Evolutionary conservation across 2,113 vertebrate species (phyloP).

Genomic region (Thalassarche chlororhynchos): DNA sequence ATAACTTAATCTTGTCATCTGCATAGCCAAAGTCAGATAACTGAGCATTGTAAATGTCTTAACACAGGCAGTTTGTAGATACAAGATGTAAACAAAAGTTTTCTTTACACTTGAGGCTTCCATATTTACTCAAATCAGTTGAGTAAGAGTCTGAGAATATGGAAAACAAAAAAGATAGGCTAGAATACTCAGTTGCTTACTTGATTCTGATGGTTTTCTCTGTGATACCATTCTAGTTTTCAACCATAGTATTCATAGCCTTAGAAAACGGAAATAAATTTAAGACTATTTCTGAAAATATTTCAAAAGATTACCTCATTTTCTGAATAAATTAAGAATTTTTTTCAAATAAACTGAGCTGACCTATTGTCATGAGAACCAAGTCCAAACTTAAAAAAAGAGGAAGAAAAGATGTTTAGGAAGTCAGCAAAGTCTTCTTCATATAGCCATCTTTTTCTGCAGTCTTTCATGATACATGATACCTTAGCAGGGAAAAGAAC

Average conservation of each 20-base stretch:
- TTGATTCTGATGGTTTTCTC: background rate
- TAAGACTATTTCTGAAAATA: background rate
- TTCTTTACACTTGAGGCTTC: background rate
- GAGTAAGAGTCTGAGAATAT: background rate
- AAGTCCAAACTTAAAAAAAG: background rate
- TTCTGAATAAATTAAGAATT: conserved; percentile 5
- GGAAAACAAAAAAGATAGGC: background rate
- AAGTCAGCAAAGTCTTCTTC: background rate
- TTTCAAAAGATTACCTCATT: background rate
- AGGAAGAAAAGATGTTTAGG: background rate
- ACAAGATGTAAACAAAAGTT: background rate
- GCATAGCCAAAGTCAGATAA: background rate
- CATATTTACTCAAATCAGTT: background rate
- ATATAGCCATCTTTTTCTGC: background rate
- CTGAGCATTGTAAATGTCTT: background rate
- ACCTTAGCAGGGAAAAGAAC: background rate
- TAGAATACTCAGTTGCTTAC: background rate
- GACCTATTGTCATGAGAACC: background rate
- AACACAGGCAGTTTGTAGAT: background rate
- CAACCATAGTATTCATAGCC: conserved; percentile 1
- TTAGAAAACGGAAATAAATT: background rate
- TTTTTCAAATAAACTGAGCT: background rate
- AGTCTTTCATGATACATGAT: background rate
- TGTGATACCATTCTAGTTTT: background rate
- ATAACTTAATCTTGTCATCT: background rate